These are phyloP conservation scores for Tricholauxania praeusta DNA, from an alignment of 2,888 invertebrate species.

Conservation along the genomic window DNA sequence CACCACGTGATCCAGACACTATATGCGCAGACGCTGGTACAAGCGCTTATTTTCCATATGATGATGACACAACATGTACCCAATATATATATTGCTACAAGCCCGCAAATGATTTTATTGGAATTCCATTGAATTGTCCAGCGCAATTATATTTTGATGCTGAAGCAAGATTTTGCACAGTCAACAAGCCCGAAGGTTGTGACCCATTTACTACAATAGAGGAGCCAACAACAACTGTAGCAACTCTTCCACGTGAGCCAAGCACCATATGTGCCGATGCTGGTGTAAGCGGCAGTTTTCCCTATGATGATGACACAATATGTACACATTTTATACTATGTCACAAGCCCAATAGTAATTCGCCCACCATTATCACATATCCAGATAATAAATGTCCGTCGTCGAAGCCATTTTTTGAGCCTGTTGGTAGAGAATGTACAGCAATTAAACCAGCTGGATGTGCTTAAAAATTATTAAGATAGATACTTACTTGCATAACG, in stretches of 20 bases:
- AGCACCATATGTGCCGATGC: too few relatives aligned
- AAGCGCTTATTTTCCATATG: slow-evolving; percentile 16
- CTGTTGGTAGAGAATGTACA: background rate
- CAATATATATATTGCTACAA: slow-evolving; percentile 20
- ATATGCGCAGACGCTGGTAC: slow-evolving; percentile 41
- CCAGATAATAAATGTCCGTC: background rate
- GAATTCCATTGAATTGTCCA: background rate
- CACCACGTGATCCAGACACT: slow-evolving; percentile 36
- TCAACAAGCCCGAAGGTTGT: slow-evolving; percentile 27
- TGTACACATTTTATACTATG: too few relatives aligned
- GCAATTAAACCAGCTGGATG: background rate
- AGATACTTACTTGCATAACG: too few relatives aligned
- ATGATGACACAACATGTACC: slow-evolving; percentile 45
- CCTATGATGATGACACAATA: too few relatives aligned
- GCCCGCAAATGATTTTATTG: background rate
- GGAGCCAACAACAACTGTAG: too few relatives aligned
- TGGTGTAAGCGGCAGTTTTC: too few relatives aligned
- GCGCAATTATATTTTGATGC: slow-evolving; percentile 22
- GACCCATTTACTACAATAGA: too few relatives aligned
- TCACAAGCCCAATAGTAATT: too few relatives aligned
- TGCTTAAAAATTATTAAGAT: background rate
- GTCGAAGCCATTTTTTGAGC: background rate
- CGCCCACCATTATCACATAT: background rate
- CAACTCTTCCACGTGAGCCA: too few relatives aligned
- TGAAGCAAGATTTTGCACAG: background rate